Conservation (phyloP, 2,888 invertebrate genomes). For the Steromphala cineraria region DNA sequence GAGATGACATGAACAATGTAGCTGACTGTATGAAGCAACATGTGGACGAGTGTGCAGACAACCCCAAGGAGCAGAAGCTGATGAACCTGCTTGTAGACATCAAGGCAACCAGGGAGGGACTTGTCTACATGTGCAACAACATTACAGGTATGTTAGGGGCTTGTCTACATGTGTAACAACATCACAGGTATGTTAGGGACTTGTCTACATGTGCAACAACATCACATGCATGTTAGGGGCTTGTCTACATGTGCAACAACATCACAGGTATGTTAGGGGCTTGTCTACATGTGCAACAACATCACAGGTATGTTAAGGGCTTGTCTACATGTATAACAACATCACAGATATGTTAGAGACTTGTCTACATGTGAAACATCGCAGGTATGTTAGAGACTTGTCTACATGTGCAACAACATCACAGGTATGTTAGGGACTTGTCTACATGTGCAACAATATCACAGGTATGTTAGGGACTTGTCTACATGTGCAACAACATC, state of each 20-base stretch:
- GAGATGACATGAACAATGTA: neutral
- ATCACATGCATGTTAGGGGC: neutral
- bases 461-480: no score
- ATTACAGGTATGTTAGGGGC: neutral
- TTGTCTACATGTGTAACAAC: neutral
- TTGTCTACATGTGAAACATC: no score
- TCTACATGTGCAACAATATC: no score
- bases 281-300: neutral
- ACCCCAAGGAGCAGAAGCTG: neutral
- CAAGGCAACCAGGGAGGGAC: neutral
- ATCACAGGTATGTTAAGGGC: neutral
- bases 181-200: neutral
- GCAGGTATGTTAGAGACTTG: neutral
- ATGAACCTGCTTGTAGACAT: conserved; percentile 12
- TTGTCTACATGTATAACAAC: neutral
- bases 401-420: no score
- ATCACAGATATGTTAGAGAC: neutral
- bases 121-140: conserved; percentile 12
- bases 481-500: no score
- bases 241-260: neutral
- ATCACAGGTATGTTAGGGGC: neutral
- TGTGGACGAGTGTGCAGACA: neutral
- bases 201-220: neutral
- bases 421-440: neutral
- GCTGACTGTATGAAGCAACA: neutral